Evolutionary conservation across 2,113 vertebrate species (phyloP), one percentile per base, ranked within the genome.

Genomic region (Atractosteus spatula): DNA sequence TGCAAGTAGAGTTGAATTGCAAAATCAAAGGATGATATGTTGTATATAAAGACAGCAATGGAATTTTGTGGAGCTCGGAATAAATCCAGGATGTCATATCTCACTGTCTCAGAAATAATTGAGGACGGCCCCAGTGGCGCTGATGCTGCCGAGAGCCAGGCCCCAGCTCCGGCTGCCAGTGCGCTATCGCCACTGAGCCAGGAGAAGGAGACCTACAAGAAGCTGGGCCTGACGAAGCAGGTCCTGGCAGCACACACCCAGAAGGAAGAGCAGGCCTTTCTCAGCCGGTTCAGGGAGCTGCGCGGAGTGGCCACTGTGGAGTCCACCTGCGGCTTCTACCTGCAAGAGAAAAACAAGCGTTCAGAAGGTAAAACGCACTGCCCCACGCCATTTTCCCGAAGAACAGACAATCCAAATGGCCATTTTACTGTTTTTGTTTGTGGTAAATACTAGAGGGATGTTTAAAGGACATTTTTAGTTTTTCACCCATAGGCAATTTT

Each of bases 191-290:
- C 90, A 65, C 84, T 89, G 4, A 86, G 78, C 83, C 94, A 89
- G 29, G 95, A 95, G 79, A 91, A 90, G 81, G 96, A 94, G 71
- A 79, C 89, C 0, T 95, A 96, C 83, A 92, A 90, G 89, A 95
- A 90, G 74, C 87, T 95, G 71, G 95, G 95, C 0, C 89, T 99
- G 71, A 99, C 97, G 70, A 98, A 98, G 85, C 93, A 98, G 79
- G 91, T 97, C 66, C 90, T 99, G 86, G 96, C 95, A 0, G 95
- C 94, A 3, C 97, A 99, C 72, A 98, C 97, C 0, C 95, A 97
- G 78, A 96, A 96, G 77, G 97, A 99, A 71, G 97, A 98, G 75
- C 95, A 97, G 80, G 91, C 85, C 67, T 99, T 97, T 84, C 88
- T 99, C 66, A 91, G 82, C 72, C 94, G 87, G 74, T 94, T 96